Conservation (phyloP, 2,888 invertebrate genomes). For the Dynastes hyllus region DNA sequence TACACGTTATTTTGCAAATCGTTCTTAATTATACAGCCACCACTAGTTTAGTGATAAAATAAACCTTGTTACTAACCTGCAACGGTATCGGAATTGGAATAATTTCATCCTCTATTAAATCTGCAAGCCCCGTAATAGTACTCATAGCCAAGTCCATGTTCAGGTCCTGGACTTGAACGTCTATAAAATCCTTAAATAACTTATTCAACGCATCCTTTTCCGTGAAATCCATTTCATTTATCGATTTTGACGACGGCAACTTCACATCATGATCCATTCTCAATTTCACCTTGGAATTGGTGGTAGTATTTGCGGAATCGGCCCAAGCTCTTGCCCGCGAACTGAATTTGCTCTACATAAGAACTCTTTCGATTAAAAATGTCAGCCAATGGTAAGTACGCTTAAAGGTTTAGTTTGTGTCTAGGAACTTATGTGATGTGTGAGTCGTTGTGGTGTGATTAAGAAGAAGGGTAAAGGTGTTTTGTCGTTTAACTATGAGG, state of each 20-base stretch:
- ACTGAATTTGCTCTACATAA: slow-evolving; percentile 83
- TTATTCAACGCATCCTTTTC: slow-evolving; percentile 70
- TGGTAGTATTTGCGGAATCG: slow-evolving; percentile 75
- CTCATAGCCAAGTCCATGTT: slow-evolving; percentile 84
- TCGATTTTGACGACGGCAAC: slow-evolving; percentile 66
- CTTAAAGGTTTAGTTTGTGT: slow-evolving; percentile 28
- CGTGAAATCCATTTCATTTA: slow-evolving; percentile 68
- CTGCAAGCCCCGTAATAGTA: slow-evolving; percentile 85
- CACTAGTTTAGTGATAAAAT: background rate
- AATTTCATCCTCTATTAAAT: slow-evolving; percentile 91
- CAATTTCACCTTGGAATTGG: slow-evolving; percentile 75
- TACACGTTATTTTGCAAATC: no score
- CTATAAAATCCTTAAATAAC: slow-evolving; percentile 74
- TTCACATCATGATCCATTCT: slow-evolving; percentile 77
- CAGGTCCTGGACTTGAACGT: slow-evolving; percentile 79
- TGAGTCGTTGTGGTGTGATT: slow-evolving; percentile 35
- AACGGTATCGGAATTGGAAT: slow-evolving; percentile 86
- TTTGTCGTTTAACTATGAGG: slow-evolving; percentile 22
- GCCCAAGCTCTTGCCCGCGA: slow-evolving; percentile 88
- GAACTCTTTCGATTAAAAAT: slow-evolving; percentile 32
- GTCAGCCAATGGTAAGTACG: background rate
- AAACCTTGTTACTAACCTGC: slow-evolving; percentile 73
- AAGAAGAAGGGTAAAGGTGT: slow-evolving; percentile 9
- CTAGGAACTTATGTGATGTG: slow-evolving; percentile 20
- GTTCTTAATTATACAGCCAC: no score